Evolutionary conservation across 2,113 vertebrate species (phyloP), one percentile per base, ranked within the genome.

Genomic region (Synodontis membranacea): DNA sequence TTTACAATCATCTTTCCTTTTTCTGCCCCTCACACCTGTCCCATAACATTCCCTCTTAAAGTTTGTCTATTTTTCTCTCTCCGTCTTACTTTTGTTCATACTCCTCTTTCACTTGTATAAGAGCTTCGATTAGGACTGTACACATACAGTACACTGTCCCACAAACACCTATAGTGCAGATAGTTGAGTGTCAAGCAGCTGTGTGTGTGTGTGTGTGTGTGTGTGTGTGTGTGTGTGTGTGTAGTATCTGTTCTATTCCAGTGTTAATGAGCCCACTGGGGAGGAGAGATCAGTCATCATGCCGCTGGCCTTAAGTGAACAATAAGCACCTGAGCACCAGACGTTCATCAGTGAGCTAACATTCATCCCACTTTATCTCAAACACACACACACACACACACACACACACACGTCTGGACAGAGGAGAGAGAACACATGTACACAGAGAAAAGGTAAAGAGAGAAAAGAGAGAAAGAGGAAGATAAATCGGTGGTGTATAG

Each of bases 251-350:
- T 12, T 54, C 50, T 80, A 56, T 80, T 31, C 34, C 52, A 58
- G 52, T 80, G 79, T 60, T 80, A 80, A 80, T 58, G 54, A 80
- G 54, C 21, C 79, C 79, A 39, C 54, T 56, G 54, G 79, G 79
- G 54, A 58, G 54, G 23, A 80, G 34, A 60, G 79, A 80, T 58
- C 79, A 42, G 54, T 60, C 31, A 80, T 58, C 9, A 80, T 58
- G 34, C 78, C 9, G 52, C 52, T 39, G 50, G 50, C 34, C 79
- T 60, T 80, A 80, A 80, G 54, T 42, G 79, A 80, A 80, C 52
- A 56, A 23, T 80, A 80, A 60, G 79, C 52, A 80, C 79, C 34
- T 80, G 79, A 60, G 37, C 12, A 12, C 21, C 54, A 39, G 23
- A 39, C 34, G 37, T 80, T 80, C 54, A 60, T 39, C 79, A 58